phyloP scores from a whole-genome alignment of 2,113 vertebrate genomes.

The Amphiprion percula region DNA sequence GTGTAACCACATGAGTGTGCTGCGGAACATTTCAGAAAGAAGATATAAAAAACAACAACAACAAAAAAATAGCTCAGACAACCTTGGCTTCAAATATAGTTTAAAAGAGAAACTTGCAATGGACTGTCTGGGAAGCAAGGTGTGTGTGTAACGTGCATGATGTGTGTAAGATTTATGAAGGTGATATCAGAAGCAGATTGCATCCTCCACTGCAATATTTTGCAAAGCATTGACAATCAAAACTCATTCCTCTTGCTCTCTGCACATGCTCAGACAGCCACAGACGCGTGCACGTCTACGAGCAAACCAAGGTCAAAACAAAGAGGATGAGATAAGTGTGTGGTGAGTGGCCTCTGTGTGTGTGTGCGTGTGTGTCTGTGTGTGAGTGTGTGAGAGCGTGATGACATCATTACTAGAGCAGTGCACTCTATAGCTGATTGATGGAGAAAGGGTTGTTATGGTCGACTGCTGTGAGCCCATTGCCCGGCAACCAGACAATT shows the following conservation, averaged over 20 bases:
- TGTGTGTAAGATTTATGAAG: slow-evolving; percentile 29
- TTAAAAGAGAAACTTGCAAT: background rate
- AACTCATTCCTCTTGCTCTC: slow-evolving; percentile 39
- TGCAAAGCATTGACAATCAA: slow-evolving; percentile 51
- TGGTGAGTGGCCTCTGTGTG: slow-evolving; percentile 22
- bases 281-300: slow-evolving; percentile 28
- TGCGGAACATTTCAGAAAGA: slow-evolving; percentile 17
- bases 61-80: background rate
- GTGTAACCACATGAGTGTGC: slow-evolving; percentile 49
- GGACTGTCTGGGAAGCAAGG: background rate
- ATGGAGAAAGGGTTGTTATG: slow-evolving; percentile 71
- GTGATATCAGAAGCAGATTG: slow-evolving; percentile 38
- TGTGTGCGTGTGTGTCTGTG: background rate
- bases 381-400: slow-evolving; percentile 31
- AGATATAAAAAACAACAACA: background rate
- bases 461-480: slow-evolving; percentile 67
- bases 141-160: background rate
- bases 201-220: slow-evolving; percentile 32
- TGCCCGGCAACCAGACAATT: slow-evolving; percentile 68
- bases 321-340: slow-evolving; percentile 56
- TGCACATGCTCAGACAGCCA: slow-evolving; percentile 8
- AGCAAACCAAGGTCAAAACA: slow-evolving; percentile 68
- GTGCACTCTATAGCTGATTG: slow-evolving; percentile 72
- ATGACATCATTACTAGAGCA: slow-evolving; percentile 77
- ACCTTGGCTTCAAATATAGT: slow-evolving; percentile 15